A percentile compares a stretch with the other conserved stretches of the same genome.
Evolutionary conservation across 1,140 invertebrate genomes (phyloP).

Genomic region (Lepidurus apus): DNA sequence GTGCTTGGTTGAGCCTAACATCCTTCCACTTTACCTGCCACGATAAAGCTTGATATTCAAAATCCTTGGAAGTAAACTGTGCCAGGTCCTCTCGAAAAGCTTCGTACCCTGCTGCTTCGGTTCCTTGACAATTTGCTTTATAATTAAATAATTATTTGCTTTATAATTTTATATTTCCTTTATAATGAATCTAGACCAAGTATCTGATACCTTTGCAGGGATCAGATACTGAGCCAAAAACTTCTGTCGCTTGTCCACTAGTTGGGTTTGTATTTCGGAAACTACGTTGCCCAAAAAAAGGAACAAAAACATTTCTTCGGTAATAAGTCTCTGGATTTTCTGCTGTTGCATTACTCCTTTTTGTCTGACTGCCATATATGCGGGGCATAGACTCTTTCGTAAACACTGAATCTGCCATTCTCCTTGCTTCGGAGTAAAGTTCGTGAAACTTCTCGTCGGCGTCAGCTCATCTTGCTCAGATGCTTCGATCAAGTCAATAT

Average conservation of each 20-base stretch:
- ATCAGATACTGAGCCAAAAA: neutral
- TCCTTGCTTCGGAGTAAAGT: constrained; percentile 19
- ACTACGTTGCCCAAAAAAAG: constrained; percentile 19
- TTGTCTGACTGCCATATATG: neutral
- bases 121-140: too few species aligned
- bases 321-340: neutral
- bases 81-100: constrained; percentile 24
- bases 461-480: constrained; percentile 18
- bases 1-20: neutral
- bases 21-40: neutral
- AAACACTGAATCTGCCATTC: constrained; percentile 3
- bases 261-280: neutral
- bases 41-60: neutral
- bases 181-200: neutral
- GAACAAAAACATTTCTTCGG: neutral
- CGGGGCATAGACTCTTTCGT: constrained; percentile 2
- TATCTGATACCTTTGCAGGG: neutral
- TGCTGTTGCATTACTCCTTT: neutral
- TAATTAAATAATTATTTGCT: too few species aligned
- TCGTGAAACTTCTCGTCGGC: constrained; percentile 5
- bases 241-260: neutral
- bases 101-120: too few species aligned
- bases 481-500: neutral
- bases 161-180: too few species aligned
- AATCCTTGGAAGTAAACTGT: neutral